These are phyloP conservation scores for Trididemnum miniatum DNA, from an alignment of 23 tunicate species.

Conservation along the genomic window DNA sequence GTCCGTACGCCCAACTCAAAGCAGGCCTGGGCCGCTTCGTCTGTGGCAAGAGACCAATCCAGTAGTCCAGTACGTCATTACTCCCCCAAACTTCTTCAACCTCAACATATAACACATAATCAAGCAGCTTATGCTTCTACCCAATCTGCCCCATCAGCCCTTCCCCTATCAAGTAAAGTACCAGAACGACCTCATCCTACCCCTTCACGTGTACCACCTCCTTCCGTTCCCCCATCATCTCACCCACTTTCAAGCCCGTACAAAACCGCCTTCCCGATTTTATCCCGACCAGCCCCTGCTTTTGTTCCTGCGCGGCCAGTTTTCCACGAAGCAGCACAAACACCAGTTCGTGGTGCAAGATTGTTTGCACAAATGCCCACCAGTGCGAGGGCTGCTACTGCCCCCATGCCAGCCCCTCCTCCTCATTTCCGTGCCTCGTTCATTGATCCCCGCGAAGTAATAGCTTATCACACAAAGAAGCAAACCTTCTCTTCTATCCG, in stretches of 20 bases:
- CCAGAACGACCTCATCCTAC: background rate
- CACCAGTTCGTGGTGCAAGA: background rate
- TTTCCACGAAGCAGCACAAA: background rate
- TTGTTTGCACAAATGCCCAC: background rate
- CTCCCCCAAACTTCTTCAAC: background rate
- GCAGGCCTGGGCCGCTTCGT: constrained; percentile 52
- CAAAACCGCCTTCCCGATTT: constrained; percentile 1
- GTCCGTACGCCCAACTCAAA: constrained; percentile 33
- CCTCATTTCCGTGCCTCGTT: background rate
- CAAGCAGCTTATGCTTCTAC: constrained; percentile 2
- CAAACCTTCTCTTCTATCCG: constrained; percentile 10
- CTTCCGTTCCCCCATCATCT: background rate
- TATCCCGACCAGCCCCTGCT: background rate
- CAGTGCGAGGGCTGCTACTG: background rate
- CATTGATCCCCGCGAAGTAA: constrained; percentile 61
- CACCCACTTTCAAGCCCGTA: background rate
- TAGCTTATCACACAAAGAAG: constrained; percentile 40
- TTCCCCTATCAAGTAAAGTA: background rate
- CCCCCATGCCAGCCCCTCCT: background rate
- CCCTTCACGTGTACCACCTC: background rate
- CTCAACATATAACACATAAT: background rate
- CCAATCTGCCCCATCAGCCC: background rate
- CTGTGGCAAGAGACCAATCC: constrained; percentile 7
- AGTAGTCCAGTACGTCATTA: background rate
- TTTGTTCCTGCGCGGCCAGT: background rate